Percentiles rank a stretch among this genome's conserved stretches.
These are phyloP conservation scores for Dasysyrphus tricinctus DNA, from an alignment of 2,888 invertebrate species.

Conservation along the genomic window DNA sequence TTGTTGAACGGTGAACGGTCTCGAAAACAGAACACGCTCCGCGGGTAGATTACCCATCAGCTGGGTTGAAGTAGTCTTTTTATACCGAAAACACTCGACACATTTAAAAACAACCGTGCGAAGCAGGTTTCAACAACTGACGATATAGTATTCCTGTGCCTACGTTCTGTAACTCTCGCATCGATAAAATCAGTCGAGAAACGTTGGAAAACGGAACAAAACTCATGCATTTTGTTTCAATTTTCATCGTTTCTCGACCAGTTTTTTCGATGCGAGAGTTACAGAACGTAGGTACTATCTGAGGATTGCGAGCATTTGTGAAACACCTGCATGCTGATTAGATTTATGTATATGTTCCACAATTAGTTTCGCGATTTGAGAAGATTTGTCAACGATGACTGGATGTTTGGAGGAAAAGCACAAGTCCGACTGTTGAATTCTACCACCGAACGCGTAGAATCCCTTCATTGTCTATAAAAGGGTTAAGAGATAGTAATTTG, in stretches of 20 bases:
- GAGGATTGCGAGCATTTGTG: not conserved
- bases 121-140: conserved; percentile 8
- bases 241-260: no score
- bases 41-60: not conserved
- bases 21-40: conserved; percentile 3
- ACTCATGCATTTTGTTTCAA: no score
- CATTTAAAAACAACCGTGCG: conserved; percentile 1
- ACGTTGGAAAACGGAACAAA: no score
- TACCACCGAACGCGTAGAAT: no score
- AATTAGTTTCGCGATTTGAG: not conserved
- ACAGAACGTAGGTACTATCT: no score
- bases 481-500: not conserved
- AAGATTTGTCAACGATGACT: not conserved
- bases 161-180: no score
- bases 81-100: not conserved
- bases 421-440: no score
- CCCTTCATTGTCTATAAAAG: no score
- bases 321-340: conserved; percentile 3
- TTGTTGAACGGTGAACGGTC: conserved; percentile 1
- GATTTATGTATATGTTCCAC: not conserved
- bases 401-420: no score
- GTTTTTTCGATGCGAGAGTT: no score
- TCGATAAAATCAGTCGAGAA: no score
- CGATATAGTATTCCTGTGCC: conserved; percentile 15
- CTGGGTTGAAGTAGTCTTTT: not conserved